These are phyloP conservation scores for Scarus forsteni DNA, from an alignment of 2,797 vertebrate genomes.

Conservation along the genomic window DNA sequence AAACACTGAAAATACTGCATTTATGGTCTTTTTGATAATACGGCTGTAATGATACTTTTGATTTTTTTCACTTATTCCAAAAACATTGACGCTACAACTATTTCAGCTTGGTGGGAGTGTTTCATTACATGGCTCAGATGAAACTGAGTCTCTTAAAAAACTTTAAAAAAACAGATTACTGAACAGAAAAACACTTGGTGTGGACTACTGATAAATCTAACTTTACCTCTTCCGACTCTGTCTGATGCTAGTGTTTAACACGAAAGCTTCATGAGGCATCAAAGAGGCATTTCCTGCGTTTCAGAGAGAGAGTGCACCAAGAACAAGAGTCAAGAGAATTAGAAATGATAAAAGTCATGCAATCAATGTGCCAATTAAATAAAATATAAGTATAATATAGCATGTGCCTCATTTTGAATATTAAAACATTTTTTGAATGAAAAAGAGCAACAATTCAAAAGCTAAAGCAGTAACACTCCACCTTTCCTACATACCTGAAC, in stretches of 20 bases:
- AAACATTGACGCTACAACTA: constrained; percentile 30
- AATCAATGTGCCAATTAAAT: constrained; percentile 71
- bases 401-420: constrained; percentile 52
- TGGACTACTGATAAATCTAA: constrained; percentile 11
- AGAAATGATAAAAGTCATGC: constrained; percentile 61
- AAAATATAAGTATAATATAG: constrained; percentile 41
- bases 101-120: constrained; percentile 45
- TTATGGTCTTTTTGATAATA: constrained; percentile 26
- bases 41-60: constrained; percentile 19
- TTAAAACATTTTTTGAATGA: constrained; percentile 49
- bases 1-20: constrained; percentile 65
- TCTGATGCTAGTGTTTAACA: constrained; percentile 42
- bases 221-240: constrained; percentile 23
- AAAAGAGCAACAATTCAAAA: constrained; percentile 27
- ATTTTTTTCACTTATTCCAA: constrained; percentile 16
- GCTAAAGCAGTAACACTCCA: constrained; percentile 48
- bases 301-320: constrained; percentile 49
- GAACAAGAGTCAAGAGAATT: constrained; percentile 43
- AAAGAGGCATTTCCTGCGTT: constrained; percentile 37
- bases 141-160: constrained; percentile 54
- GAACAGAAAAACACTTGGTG: constrained; percentile 47
- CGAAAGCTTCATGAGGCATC: constrained; percentile 14
- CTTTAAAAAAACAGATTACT: constrained; percentile 24
- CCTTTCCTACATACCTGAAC: constrained; percentile 36
- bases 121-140: constrained; percentile 56